Conservation (phyloP, 2,888 invertebrate genomes). For the Platycheirus rosarum region DNA sequence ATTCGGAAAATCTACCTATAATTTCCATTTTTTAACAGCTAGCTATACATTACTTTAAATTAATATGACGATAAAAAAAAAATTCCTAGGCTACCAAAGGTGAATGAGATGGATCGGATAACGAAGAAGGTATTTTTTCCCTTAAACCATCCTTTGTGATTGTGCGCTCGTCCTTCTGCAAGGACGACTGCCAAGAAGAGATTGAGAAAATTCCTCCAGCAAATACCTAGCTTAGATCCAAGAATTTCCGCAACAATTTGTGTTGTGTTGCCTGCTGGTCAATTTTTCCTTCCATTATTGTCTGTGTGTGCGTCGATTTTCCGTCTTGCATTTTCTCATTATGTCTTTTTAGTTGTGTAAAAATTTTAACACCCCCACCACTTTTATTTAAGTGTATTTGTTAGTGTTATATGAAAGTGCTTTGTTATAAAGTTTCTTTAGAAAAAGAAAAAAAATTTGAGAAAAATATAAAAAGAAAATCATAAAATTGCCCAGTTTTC, state of each 20-base stretch:
- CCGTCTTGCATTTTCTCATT: constrained; percentile 53
- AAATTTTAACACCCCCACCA: constrained; percentile 46
- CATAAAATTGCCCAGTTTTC: constrained; percentile 12
- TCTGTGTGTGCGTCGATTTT: background rate
- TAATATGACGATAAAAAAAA: background rate
- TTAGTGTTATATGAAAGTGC: background rate
- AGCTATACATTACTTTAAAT: background rate
- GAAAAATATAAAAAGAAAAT: background rate
- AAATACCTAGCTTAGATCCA: constrained; percentile 27
- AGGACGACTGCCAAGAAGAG: constrained; percentile 13
- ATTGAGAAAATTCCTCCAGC: background rate
- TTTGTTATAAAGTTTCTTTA: constrained; percentile 13
- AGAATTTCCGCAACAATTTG: constrained; percentile 45
- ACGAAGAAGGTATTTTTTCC: constrained; percentile 40
- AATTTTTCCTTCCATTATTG: constrained; percentile 26
- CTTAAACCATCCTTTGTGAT: background rate
- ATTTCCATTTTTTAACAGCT: background rate
- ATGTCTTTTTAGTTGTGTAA: constrained; percentile 47
- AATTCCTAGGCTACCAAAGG: constrained; percentile 6
- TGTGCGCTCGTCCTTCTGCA: background rate
- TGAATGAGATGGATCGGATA: constrained; percentile 33
- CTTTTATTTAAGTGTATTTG: too few relatives aligned
- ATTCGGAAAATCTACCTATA: too few relatives aligned
- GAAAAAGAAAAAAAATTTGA: background rate
- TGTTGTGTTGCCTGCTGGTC: constrained; percentile 30